Evolutionary conservation across 2,888 invertebrate genomes (phyloP), one percentile per base, ranked within the genome.

Genomic region (Oligia latruncula): DNA sequence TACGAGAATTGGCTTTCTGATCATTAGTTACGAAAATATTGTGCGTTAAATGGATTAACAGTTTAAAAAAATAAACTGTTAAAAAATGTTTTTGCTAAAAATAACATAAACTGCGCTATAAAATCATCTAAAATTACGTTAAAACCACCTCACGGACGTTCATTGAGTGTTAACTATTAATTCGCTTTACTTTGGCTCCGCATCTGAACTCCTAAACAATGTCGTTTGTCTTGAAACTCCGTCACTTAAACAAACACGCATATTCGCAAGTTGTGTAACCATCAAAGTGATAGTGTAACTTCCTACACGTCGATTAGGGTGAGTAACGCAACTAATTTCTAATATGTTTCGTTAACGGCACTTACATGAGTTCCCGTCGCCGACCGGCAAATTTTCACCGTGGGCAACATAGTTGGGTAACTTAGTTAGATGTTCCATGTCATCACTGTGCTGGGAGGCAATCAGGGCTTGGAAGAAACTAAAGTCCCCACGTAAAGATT

Each of bases 291-390:
- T 95, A 93, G 92, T 90, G 88, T 89, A 95, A 95, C 93, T 95
- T 93, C 88, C 89, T 92, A 92, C 90, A 89, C 90, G 92, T 94
- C 94, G 95, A 95, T 96, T 94, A 95, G 91, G 90, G 93, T 92
- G 92, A 94, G 93, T 94, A 95, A 94, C 92, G 92, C 91, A 93
- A 95, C 95, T 94, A 95, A 95, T 96, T 94, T 95, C 94, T 95
- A 95, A 95, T 96, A 95, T 95, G 93, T 95, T 95, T 93, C 94
- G 95, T 94, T 95, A 96, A 94, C 94, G 93, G 94, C 95, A 95
- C 94, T 95, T 95, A 92, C 92, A 92, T 92, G 92, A 94, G 95
- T 95, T 94, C 87, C 88, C 88, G 84, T 88, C 92, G 90, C 90
- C 90, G 89, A 76, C 85, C 84, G 82, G 91, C 90, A 92, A 95